Percentiles rank a stretch among this genome's conserved stretches.
phyloP scores from a whole-genome alignment of 2,113 vertebrate genomes.

The Sceloporus undulatus region DNA sequence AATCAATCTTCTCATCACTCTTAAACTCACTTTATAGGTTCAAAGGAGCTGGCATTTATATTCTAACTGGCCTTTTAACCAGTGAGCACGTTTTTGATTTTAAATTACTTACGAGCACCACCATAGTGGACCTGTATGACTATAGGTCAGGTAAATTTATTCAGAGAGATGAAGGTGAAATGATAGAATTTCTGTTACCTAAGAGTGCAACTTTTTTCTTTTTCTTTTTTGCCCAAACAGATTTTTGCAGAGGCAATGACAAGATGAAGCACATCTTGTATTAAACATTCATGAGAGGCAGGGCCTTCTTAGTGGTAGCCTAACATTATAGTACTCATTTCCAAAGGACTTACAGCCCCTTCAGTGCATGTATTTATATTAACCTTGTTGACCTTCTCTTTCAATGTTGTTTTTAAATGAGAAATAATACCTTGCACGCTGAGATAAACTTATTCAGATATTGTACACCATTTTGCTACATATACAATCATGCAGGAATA shows the following conservation, averaged over 20 bases:
- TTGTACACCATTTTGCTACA: neutral
- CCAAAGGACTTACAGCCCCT: neutral
- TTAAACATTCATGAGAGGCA: neutral
- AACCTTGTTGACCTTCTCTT: neutral
- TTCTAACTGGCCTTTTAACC: neutral
- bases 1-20: neutral
- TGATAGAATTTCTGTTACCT: neutral
- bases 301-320: neutral
- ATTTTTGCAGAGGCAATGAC: neutral
- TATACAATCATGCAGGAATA: too few species aligned
- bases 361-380: neutral
- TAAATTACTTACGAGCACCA: neutral
- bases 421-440: neutral
- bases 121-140: neutral
- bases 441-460: neutral
- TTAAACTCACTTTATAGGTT: neutral
- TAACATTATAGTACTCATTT: neutral
- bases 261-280: neutral
- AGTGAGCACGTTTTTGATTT: neutral
- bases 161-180: neutral
- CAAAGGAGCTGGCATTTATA: neutral
- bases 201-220: too few species aligned
- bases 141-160: neutral
- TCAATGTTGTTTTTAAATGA: neutral
- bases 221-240: neutral